Base-by-base conservation (phyloP, 2,113 vertebrate species). In the Donacobius atricapilla region DNA sequence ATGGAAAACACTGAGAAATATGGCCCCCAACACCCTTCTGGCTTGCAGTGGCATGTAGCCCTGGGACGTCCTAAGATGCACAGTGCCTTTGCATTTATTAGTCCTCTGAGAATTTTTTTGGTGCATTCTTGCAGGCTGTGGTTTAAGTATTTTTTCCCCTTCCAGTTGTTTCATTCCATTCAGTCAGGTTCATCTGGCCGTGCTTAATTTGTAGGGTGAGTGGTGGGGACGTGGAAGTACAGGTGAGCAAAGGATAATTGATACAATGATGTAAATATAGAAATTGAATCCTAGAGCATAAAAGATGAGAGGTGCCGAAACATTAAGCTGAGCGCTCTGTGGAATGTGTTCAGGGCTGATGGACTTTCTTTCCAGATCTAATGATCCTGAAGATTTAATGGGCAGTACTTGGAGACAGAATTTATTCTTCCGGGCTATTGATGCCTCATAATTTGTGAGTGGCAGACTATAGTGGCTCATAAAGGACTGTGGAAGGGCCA, bases 391-490 rank as follows among this genome's bases (percentile, higher is more conserved):
- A 88, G 66, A 90, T 96, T 92, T 94, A 95, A 73, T 61, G 85
- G 86, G 76, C 76, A 73, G 54, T 83, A 77, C 79, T 93, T 77
- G 83, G 64, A 94, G 48, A 56, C 44, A 93, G 60, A 76, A 86
- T 93, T 93, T 94, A 56, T 94, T 92, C 51, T 93, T 94, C 33
- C 4, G 7, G 58, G 35, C 47, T 88, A 13, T 86, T 76, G 83
- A 91, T 89, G 61, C 69, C 69, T 93, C 61, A 33, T 93, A 94
- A 92, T 89, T 87, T 94, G 86, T 89, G 87, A 93, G 65, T 93
- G 86, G 61, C 77, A 92, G 83, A 69, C n/a, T 91, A 64, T 94
- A 95, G 73, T 89, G 40, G 44, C 51, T 31, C 30, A 51, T 95
- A 91, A 92, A 90, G 72, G 51, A 58, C 51, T 79, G 39, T 91